phyloP scores from a whole-genome alignment of 2,113 vertebrate species.

The Malurus melanocephalus region DNA sequence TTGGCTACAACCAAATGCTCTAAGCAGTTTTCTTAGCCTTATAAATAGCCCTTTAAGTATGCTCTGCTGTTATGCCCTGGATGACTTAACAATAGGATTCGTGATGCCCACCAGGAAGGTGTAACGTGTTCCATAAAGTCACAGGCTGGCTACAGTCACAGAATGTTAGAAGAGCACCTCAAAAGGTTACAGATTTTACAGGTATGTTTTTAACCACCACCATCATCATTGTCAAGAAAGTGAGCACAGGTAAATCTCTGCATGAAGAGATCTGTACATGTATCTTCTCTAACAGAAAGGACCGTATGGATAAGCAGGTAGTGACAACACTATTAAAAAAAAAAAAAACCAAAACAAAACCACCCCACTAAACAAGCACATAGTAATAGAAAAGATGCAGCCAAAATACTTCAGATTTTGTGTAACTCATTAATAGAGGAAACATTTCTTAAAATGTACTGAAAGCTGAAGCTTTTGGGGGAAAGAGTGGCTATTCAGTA shows the following conservation, averaged over 20 bases:
- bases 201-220: not conserved
- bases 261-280: not conserved
- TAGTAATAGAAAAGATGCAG: not conserved
- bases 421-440: not conserved
- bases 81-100: not conserved
- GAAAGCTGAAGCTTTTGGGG: not conserved
- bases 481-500: not conserved
- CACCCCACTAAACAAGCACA: not conserved
- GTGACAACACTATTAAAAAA: not conserved
- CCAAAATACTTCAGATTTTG: not conserved
- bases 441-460: not conserved
- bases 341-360: not conserved
- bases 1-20: slow-evolving; percentile 10
- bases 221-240: not conserved
- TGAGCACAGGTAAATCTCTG: not conserved
- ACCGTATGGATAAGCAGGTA: not conserved
- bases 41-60: not conserved
- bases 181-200: not conserved
- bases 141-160: not conserved
- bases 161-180: not conserved
- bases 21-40: slow-evolving; percentile 23
- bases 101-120: not conserved
- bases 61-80: not conserved
- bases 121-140: not conserved
- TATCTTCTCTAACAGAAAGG: not conserved